Evolutionary conservation across 2,797 vertebrate genomes (phyloP), one percentile per base, ranked within the genome.

Genomic region (Coccyzus lansbergi): DNA sequence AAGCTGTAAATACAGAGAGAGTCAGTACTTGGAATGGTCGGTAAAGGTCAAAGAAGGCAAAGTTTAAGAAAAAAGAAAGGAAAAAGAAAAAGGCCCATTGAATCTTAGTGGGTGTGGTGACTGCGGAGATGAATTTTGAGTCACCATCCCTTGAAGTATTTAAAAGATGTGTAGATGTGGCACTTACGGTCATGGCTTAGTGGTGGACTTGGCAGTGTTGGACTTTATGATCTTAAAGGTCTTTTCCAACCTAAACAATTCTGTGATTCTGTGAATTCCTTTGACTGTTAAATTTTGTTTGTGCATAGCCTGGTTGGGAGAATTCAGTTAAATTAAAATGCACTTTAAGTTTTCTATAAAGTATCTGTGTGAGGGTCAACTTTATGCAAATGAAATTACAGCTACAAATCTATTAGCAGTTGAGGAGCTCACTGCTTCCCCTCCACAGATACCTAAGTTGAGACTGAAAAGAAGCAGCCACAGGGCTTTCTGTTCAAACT

Each of bases 1-100:
- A 93, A 96, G 51, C 63, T 95, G 59, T 81, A 86, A 88, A 88
- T 83, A 83, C 25, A 82, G 75, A 77, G 60, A 71, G 53, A 53
- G 25, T 10, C 36, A 70, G 63, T 78, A 46, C 70, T 36, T 86
- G 62, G n/a, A 82, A 26, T 58, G 26, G 33, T 58, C 82, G 36
- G 68, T 83, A 44, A 93, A 93, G 56, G 83, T 62, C 38, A 87
- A 88, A 80, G 48, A 82, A 65, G 24, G 34, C 82, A 12, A 33
- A 53, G 40, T 76, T 77, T 16, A 64, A 42, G 17, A 21, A 16
- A 68, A 21, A n/a, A n/a, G 28, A 48, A 15, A 59, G 56, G 28
- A 48, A 16, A 58, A 67, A 69, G 7, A 9, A 76, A 80, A 63
- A 83, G 28, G 12, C 26, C 31, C 6, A 53, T 3, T 52, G 28